Percentiles rank a stretch among this genome's conserved stretches.
phyloP scores from a whole-genome alignment of 2,888 invertebrate genomes.

The Ametastegia equiseti region DNA sequence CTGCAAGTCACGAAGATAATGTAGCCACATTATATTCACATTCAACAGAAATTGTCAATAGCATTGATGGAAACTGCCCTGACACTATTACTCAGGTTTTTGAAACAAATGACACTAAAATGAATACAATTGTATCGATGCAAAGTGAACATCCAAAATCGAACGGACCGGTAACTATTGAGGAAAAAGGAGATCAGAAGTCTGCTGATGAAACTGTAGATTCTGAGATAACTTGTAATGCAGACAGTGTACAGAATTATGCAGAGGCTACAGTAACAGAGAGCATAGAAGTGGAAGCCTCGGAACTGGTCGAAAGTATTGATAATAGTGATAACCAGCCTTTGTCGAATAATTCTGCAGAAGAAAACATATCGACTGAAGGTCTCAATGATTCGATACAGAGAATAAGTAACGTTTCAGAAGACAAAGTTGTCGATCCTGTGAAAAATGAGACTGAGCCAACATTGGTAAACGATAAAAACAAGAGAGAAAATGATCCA shows the following conservation, averaged over 20 bases:
- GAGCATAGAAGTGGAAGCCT: not conserved
- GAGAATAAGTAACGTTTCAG: not conserved
- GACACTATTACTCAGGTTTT: not conserved
- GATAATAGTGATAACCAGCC: not conserved
- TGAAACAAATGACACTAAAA: not conserved
- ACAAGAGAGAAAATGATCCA: slow-evolving; percentile 1
- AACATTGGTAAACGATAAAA: not conserved
- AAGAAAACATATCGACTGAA: not conserved
- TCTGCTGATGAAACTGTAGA: not conserved
- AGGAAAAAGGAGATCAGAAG: not conserved
- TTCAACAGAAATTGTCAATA: not conserved
- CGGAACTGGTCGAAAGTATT: not conserved
- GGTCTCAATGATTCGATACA: not conserved
- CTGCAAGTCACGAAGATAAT: slow-evolving; percentile 4
- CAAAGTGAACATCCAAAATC: not conserved
- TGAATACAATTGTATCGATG: not conserved
- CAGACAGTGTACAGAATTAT: not conserved
- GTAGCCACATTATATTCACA: not conserved
- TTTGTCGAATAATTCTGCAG: not conserved
- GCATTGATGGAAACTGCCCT: not conserved
- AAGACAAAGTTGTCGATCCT: not conserved
- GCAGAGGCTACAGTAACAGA: not conserved
- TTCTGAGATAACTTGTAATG: not conserved
- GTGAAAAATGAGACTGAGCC: not conserved
- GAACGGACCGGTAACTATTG: not conserved